phyloP scores from a whole-genome alignment of 1,140 invertebrate species.

The Achroia grisella region DNA sequence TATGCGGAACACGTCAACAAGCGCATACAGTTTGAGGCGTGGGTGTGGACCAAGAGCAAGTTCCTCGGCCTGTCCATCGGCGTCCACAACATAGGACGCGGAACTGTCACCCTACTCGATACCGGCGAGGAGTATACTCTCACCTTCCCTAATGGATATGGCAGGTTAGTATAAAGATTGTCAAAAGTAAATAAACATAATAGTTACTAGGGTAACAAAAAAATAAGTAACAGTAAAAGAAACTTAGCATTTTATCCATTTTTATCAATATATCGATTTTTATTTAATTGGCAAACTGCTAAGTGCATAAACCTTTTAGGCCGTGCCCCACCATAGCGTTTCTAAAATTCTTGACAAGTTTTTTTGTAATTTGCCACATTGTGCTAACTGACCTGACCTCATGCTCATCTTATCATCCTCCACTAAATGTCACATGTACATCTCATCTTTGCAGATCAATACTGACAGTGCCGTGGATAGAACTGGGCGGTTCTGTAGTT shows the following conservation, averaged over 20 bases:
- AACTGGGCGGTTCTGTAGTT: conserved; percentile 91
- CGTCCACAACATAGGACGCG: conserved; percentile 90
- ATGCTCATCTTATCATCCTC: no score
- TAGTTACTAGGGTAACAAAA: no score
- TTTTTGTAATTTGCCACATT: no score
- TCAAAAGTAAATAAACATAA: no score
- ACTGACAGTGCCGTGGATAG: conserved; percentile 96
- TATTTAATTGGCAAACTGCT: no score
- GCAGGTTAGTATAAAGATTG: conserved; percentile 72
- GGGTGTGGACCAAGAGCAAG: conserved; percentile 98
- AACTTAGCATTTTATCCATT: no score
- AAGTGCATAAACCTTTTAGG: no score
- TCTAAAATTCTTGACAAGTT: no score
- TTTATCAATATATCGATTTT: no score
- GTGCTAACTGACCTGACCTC: no score
- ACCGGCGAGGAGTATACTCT: conserved; percentile 93
- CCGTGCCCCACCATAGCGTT: no score
- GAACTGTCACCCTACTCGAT: conserved; percentile 87
- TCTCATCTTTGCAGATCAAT: conserved; percentile 81
- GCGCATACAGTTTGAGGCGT: conserved; percentile 91
- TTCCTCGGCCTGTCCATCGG: conserved; percentile 97
- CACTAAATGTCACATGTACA: not conserved
- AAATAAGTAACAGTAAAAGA: no score
- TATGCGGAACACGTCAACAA: conserved; percentile 96
- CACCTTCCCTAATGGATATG: conserved; percentile 97